Percentiles rank a stretch among this genome's conserved stretches.
Conservation (phyloP, 2,797 vertebrate species). For the Scleropages formosus region DNA sequence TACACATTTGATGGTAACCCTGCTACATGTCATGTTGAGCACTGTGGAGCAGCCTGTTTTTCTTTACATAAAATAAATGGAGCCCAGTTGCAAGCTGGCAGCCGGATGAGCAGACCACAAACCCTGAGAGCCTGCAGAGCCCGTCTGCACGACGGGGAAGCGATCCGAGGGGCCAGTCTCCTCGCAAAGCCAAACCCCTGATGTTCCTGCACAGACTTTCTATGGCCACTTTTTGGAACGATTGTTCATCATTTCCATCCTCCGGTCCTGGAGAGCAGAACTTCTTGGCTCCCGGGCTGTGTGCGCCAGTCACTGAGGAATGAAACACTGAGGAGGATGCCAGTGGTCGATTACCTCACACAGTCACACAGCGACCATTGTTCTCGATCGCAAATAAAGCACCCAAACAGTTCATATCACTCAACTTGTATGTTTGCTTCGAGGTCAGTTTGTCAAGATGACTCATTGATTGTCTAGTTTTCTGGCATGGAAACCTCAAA, state of each 20-base stretch:
- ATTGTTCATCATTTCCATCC: slow-evolving; percentile 22
- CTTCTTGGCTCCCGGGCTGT: not conserved
- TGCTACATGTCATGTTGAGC: too few species aligned
- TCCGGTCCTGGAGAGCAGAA: not conserved
- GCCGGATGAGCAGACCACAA: too few species aligned
- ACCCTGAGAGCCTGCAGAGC: not conserved
- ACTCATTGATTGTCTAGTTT: too few species aligned
- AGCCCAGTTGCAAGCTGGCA: too few species aligned
- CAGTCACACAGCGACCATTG: not conserved
- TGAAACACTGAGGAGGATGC: not conserved
- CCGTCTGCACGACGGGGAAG: too few species aligned
- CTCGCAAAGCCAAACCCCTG: not conserved
- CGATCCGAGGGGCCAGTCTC: not conserved
- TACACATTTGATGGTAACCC: too few species aligned
- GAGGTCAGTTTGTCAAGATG: too few species aligned
- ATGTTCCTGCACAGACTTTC: slow-evolving; percentile 10
- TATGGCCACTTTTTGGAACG: not conserved
- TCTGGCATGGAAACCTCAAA: too few species aligned
- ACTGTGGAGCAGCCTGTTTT: too few species aligned
- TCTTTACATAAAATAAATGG: too few species aligned
- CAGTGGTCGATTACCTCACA: not conserved
- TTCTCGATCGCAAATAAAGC: not conserved
- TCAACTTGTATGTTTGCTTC: not conserved
- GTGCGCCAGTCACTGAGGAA: not conserved
- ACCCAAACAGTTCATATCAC: not conserved